Percentiles rank a stretch among this genome's conserved stretches.
These are phyloP conservation scores for Plestiodon gilberti DNA, from an alignment of 2,113 vertebrate genomes.

Conservation along the genomic window DNA sequence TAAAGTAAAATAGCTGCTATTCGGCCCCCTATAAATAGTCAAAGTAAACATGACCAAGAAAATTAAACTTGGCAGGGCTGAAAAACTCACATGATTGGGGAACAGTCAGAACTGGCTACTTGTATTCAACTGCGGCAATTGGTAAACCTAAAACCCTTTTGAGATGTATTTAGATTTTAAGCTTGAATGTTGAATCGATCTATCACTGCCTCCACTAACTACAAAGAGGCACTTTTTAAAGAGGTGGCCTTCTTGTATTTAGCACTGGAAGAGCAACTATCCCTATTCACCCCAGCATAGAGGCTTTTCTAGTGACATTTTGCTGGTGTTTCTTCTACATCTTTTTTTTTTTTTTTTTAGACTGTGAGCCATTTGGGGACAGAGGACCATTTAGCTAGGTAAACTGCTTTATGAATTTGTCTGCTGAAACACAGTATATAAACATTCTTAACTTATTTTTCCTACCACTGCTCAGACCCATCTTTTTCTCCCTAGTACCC, in stretches of 20 bases:
- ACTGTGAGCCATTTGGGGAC: too few relatives aligned
- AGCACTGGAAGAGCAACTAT: too few relatives aligned
- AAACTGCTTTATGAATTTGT: too few relatives aligned
- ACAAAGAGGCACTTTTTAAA: too few relatives aligned
- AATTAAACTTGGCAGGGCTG: constrained; percentile 18
- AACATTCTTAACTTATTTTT: neutral
- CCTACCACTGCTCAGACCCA: neutral
- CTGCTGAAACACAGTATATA: too few relatives aligned
- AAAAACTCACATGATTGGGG: constrained; percentile 25
- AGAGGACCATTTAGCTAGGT: too few relatives aligned
- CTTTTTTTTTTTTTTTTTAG: too few relatives aligned
- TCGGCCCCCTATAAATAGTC: constrained; percentile 51
- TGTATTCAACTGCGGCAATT: neutral
- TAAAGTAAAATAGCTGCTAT: constrained; percentile 42
- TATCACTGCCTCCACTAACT: too few relatives aligned
- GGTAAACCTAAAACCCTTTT: constrained; percentile 1
- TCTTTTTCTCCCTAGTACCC: neutral
- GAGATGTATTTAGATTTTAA: constrained; percentile 13
- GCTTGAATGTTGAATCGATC: neutral
- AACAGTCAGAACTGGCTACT: neutral
- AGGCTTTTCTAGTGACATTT: too few relatives aligned
- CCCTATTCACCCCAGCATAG: too few relatives aligned
- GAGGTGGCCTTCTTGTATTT: too few relatives aligned
- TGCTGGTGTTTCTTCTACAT: too few relatives aligned
- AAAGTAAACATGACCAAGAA: constrained; percentile 63